Evolutionary conservation across 2,797 vertebrate genomes (phyloP), one percentile per base, ranked within the genome.

Genomic region (Artibeus lituratus): DNA sequence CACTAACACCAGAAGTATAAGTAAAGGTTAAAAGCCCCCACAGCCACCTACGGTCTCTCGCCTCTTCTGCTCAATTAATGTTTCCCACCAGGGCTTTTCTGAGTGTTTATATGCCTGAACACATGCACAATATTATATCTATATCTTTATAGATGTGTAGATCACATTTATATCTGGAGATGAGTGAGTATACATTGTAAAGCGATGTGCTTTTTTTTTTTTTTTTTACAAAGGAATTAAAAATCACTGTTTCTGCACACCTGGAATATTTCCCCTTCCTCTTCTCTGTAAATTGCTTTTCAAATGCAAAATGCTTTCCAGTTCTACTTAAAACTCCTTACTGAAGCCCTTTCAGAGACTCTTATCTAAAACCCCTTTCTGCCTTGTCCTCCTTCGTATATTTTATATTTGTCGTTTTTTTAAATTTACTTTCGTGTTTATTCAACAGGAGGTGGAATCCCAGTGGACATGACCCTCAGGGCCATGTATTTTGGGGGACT

Each of bases 251-350:
- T 94, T 94, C 14, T 80, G 37, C 74, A 49, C 10, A 95, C 4
- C 18, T 73, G n/a, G 12, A 90, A 90, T 26, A 26, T 21, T 59
- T 95, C 80, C 12, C 12, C 81, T 15, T 53, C 16, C 44, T 81
- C 16, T 62, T 69, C 65, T 91, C 22, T 81, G 15, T 78, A 81
- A 90, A 65, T 76, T 90, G 44, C 11, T 93, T 97, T 91, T 76
- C 15, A 76, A 65, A 76, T 90, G 3, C 32, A 62, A 80, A 91
- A 49, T 96, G 37, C 32, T 88, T 91, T 91, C 42, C 59, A 51
- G 44, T 82, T 76, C 53, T 82, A 51, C 69, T 73, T 91, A 12
- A 15, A 62, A 62, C 26, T 95, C 89, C 62, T 87, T 44, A 32
- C 22, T 49, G 42, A 86, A 70, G 21, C 81, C 32, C n/a, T 94